Percentiles rank a stretch among this genome's conserved stretches.
These are phyloP conservation scores for Torymus auratus DNA, from an alignment of 2,888 invertebrate species.

Conservation along the genomic window DNA sequence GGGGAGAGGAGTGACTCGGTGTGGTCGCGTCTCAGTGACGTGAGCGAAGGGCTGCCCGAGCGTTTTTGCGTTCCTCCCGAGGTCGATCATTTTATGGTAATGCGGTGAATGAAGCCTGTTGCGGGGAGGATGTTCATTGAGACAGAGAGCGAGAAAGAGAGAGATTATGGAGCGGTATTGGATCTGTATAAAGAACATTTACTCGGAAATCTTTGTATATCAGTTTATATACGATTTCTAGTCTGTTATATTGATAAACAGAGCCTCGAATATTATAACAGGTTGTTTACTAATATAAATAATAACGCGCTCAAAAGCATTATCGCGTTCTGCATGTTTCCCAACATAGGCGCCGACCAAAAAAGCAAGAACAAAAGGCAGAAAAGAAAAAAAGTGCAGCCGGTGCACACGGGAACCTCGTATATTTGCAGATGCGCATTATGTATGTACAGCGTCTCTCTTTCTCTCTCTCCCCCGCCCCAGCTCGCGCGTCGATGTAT, in stretches of 20 bases:
- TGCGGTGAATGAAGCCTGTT: slow-evolving; percentile 42
- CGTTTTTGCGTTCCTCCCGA: too few species aligned
- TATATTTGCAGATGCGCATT: slow-evolving; percentile 71
- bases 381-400: slow-evolving; percentile 47
- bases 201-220: too few species aligned
- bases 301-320: slow-evolving; percentile 20
- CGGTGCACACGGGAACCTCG: slow-evolving; percentile 46
- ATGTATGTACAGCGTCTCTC: slow-evolving; percentile 67
- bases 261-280: too few species aligned
- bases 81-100: slow-evolving; percentile 45
- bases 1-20: slow-evolving; percentile 40
- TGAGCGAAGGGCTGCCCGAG: too few species aligned
- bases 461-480: slow-evolving; percentile 3
- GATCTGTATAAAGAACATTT: too few species aligned
- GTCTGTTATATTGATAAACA: too few species aligned
- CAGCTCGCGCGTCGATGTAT: not conserved
- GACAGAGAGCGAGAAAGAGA: too few species aligned
- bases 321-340: slow-evolving; percentile 18
- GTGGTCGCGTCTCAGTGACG: slow-evolving; percentile 36
- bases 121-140: not conserved
- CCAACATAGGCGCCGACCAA: not conserved
- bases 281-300: slow-evolving; percentile 28
- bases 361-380: not conserved
- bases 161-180: too few species aligned
- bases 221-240: too few species aligned